Evolutionary conservation across 2,113 vertebrate species (phyloP).

Genomic region (Anas platyrhynchos): DNA sequence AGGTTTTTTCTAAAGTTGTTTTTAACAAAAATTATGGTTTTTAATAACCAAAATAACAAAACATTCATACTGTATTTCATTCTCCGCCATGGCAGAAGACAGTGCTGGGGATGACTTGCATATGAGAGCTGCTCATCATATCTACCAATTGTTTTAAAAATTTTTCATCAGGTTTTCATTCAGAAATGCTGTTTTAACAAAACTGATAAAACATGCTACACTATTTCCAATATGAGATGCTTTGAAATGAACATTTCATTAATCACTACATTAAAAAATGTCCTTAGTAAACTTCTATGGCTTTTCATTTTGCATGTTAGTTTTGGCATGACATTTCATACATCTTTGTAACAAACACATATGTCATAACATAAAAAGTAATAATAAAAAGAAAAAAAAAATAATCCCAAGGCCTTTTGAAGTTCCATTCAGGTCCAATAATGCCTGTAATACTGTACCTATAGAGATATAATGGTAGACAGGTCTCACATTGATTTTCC

Average conservation of each 20-base stretch:
- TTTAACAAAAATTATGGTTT: not conserved
- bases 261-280: not conserved
- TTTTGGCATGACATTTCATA: slow-evolving; percentile 19
- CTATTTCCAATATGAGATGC: not conserved
- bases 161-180: not conserved
- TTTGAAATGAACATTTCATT: not conserved
- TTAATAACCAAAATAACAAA: not conserved
- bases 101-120: not conserved
- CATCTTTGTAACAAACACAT: not conserved
- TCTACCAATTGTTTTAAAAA: not conserved
- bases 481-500: not conserved
- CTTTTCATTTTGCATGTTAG: slow-evolving; percentile 22
- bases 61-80: not conserved
- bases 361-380: not conserved
- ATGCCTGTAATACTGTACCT: not conserved
- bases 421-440: not conserved
- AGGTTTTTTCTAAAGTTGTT: not conserved
- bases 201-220: not conserved
- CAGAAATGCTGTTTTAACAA: not conserved
- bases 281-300: not conserved
- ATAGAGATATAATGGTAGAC: not conserved
- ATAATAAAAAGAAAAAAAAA: not conserved
- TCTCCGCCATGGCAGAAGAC: not conserved
- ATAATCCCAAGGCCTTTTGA: not conserved
- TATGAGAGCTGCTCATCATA: not conserved